phyloP scores from a whole-genome alignment of 2,113 vertebrate species.

The Dasyornis broadbenti region DNA sequence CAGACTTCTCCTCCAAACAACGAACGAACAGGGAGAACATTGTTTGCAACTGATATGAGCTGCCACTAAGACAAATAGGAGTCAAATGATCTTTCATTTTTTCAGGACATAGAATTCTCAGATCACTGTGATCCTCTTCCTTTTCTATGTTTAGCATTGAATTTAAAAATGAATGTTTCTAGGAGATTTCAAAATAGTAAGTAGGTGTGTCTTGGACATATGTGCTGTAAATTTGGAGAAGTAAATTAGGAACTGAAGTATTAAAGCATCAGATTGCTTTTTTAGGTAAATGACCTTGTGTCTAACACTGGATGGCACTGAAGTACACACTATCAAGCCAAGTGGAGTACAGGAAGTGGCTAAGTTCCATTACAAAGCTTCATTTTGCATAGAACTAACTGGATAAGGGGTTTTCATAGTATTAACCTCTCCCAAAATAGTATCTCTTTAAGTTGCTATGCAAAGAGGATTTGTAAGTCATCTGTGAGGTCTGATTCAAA shows the following conservation, averaged over 20 bases:
- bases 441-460: background rate
- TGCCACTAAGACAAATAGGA: background rate
- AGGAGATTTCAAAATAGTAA: background rate
- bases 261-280: background rate
- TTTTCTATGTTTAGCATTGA: background rate
- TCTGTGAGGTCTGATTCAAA: background rate
- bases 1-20: background rate
- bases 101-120: background rate
- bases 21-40: rapidly evolving
- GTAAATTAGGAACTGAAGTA: background rate
- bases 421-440: constrained; percentile 34
- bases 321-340: background rate
- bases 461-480: constrained; percentile 17
- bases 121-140: background rate
- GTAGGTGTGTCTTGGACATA: background rate
- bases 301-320: constrained; percentile 53
- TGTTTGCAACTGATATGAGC: background rate
- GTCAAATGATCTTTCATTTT: background rate
- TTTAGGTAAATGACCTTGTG: background rate
- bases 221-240: background rate
- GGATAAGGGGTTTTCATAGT: background rate
- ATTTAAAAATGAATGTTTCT: background rate
- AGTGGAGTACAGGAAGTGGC: background rate
- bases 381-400: background rate
- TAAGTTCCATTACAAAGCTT: background rate